phyloP scores from a whole-genome alignment of 1,140 invertebrate species.

The Halictus rubicundus region DNA sequence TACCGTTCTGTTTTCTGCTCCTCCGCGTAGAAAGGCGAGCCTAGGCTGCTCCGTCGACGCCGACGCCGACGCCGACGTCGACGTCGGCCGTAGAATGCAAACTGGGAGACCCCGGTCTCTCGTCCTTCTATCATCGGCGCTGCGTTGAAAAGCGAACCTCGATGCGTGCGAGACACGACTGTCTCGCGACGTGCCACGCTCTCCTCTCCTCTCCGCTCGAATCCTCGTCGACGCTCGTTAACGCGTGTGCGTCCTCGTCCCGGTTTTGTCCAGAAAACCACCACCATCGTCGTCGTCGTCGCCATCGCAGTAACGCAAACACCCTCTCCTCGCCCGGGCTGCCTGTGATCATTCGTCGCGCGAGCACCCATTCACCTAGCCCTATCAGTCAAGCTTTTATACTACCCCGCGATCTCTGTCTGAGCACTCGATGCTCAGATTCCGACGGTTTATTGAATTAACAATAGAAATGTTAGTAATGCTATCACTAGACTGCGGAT shows the following conservation, averaged over 20 bases:
- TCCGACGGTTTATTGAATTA: background rate
- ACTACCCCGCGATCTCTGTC: background rate
- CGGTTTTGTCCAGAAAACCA: background rate
- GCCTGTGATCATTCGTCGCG: slow-evolving; percentile 14
- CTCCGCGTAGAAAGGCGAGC: slow-evolving; percentile 51
- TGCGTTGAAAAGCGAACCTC: slow-evolving; percentile 46
- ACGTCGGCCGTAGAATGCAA: background rate
- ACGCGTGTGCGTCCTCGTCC: background rate
- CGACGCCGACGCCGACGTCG: slow-evolving; percentile 4
- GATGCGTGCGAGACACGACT: background rate
- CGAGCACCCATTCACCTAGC: background rate
- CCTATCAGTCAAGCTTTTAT: background rate
- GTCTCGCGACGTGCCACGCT: background rate
- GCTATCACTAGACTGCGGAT: too few species aligned
- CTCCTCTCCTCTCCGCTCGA: background rate
- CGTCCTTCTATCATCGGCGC: slow-evolving; percentile 46
- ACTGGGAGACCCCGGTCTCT: background rate
- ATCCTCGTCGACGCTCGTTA: background rate
- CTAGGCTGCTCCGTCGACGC: background rate
- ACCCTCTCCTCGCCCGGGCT: background rate
- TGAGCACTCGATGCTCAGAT: background rate
- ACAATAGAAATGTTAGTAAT: too few species aligned
- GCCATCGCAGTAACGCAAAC: background rate
- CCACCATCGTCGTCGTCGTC: background rate
- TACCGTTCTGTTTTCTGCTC: slow-evolving; percentile 74